Conservation (phyloP, 2,797 vertebrate species). For the Phalanger gymnotis region DNA sequence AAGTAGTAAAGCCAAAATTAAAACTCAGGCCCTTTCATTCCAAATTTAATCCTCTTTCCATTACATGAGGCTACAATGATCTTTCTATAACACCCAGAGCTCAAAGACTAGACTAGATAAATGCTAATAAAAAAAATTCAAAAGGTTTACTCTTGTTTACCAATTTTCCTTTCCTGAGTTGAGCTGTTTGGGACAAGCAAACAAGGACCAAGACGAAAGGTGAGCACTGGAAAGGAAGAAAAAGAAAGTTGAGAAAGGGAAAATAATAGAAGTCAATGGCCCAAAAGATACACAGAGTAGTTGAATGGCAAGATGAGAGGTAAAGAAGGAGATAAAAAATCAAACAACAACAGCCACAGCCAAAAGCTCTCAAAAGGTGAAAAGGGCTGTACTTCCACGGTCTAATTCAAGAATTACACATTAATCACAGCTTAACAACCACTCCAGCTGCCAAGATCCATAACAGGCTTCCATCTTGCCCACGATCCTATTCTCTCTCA, state of each 20-base stretch:
- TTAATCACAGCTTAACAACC: background rate
- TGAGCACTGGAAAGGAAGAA: background rate
- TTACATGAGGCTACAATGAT: background rate
- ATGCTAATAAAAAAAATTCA: background rate
- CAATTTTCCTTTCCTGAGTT: background rate
- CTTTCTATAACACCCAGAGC: background rate
- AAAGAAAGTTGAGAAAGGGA: background rate
- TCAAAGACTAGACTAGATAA: background rate
- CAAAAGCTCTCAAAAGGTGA: background rate
- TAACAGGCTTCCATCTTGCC: background rate
- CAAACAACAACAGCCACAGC: background rate
- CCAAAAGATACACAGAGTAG: rapidly evolving
- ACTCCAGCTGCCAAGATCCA: background rate
- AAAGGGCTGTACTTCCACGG: rapidly evolving
- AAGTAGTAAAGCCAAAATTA: background rate
- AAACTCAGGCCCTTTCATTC: background rate
- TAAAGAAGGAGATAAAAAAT: background rate
- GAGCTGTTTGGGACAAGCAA: background rate
- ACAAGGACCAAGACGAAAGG: background rate
- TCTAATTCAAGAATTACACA: background rate
- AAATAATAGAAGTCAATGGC: background rate
- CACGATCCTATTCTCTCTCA: background rate
- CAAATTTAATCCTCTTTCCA: background rate
- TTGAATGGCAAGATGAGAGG: background rate
- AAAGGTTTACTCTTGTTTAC: background rate